Percentiles rank a stretch among this genome's conserved stretches.
These are phyloP conservation scores for Cirrhinus mrigala DNA, from an alignment of 2,797 vertebrate species.

Conservation along the genomic window DNA sequence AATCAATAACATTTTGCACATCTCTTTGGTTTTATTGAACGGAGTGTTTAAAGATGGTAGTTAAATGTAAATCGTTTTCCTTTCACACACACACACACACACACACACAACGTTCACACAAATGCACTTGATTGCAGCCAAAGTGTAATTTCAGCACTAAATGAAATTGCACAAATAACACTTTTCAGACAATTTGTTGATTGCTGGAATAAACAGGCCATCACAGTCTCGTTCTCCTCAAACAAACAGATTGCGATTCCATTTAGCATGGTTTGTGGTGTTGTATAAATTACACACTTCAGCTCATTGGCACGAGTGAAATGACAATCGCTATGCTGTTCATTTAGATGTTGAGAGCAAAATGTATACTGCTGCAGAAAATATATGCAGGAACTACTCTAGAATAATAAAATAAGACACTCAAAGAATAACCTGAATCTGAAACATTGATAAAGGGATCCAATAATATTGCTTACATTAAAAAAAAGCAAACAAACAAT, in stretches of 20 bases:
- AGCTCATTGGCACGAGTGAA: slow-evolving; percentile 23
- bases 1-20: neutral
- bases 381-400: neutral
- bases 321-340: neutral
- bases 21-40: slow-evolving; percentile 42
- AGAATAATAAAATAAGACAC: neutral
- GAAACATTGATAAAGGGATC: neutral
- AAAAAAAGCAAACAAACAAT: neutral
- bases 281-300: neutral
- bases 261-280: neutral
- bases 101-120: neutral
- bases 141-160: slow-evolving; percentile 11
- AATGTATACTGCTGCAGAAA: neutral
- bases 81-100: neutral
- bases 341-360: neutral
- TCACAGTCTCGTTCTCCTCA: neutral
- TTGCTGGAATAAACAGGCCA: neutral
- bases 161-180: neutral
- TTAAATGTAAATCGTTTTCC: neutral
- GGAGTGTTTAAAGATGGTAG: slow-evolving; percentile 8
- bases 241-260: neutral
- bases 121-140: slow-evolving; percentile 5
- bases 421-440: neutral
- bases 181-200: neutral
- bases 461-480: neutral